Evolutionary conservation across 2,888 invertebrate genomes (phyloP).

Genomic region (Acholoe squamosa): DNA sequence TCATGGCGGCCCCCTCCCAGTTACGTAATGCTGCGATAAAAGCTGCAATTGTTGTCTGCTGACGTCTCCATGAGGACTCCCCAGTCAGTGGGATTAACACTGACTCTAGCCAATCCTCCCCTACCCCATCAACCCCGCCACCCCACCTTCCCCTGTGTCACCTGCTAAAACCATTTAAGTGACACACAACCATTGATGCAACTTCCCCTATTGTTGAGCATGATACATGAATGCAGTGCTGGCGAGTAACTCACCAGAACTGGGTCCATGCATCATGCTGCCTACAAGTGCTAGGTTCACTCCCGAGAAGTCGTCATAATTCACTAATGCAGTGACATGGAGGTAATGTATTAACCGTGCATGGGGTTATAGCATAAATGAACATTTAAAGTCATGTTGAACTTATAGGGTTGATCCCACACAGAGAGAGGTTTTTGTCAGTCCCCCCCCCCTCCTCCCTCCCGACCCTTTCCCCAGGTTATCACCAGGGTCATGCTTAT

Average conservation of each 20-base stretch:
- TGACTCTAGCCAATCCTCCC: not conserved
- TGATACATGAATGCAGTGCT: too few relatives aligned
- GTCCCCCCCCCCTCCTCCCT: not conserved
- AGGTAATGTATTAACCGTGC: too few relatives aligned
- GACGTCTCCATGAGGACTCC: not conserved
- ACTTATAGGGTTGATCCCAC: not conserved
- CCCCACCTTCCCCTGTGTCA: not conserved
- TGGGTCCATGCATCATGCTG: too few relatives aligned
- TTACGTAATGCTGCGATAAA: not conserved
- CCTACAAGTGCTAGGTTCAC: too few relatives aligned
- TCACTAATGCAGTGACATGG: too few relatives aligned
- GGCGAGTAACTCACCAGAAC: too few relatives aligned
- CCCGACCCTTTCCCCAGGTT: slow-evolving; percentile 9
- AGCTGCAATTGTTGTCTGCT: slow-evolving; percentile 14
- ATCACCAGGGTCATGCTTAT: slow-evolving; percentile 16
- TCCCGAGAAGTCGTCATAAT: too few relatives aligned
- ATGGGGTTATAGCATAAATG: too few relatives aligned
- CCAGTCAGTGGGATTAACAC: not conserved
- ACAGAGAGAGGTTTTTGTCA: not conserved
- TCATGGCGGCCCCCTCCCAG: slow-evolving; percentile 36
- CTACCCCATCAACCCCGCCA: not conserved
- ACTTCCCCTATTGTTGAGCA: too few relatives aligned
- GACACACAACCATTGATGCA: not conserved
- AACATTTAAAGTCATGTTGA: too few relatives aligned
- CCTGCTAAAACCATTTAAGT: not conserved